Evolutionary conservation across 2,797 vertebrate species (phyloP), one percentile per base, ranked within the genome.

Genomic region (Naso thynnoides): DNA sequence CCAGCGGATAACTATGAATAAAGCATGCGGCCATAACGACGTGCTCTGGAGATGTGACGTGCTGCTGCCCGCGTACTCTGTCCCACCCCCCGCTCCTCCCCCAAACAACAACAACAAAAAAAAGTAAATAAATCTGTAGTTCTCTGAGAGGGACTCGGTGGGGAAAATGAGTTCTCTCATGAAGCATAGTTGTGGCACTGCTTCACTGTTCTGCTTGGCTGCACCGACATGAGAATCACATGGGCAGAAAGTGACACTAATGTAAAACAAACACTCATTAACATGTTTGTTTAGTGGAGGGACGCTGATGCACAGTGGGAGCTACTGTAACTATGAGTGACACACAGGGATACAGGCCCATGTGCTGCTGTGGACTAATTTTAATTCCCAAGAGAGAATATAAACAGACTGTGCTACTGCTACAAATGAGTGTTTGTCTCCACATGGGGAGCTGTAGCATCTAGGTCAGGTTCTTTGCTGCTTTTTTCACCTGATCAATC

Each of bases 201-300:
- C 62, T 42, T n/a, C 70, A 59, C 53, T 9, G 33, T 89, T 89
- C 82, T 66, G 88, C 75, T 79, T 67, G 84, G 81, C 71, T 85
- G 90, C 88, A 78, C 90, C 1, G 8, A 41, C 59, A 63, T 50
- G 74, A 74, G 70, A 79, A 53, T 78, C 88, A 89, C 56, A 8
- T 42, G 84, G 79, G 88, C 89, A 89, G 88, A 86, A 87, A 92
- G 87, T 91, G 93, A 92, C 89, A 92, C 90, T 92, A 92, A 94
- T 92, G 90, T 79, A 90, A 93, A 92, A 92, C 88, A 89, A 92
- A 94, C 92, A 90, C 79, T 91, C 72, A 81, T 89, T 92, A 89
- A 71, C 45, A 63, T 82, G 90, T 88, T 91, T 86, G 82, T 84
- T 81, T 88, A 90, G 81, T 21, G 79, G 79, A 81, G 24, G 54